Evolutionary conservation across 2,113 vertebrate genomes (phyloP).

Genomic region (Panurus biarmicus): DNA sequence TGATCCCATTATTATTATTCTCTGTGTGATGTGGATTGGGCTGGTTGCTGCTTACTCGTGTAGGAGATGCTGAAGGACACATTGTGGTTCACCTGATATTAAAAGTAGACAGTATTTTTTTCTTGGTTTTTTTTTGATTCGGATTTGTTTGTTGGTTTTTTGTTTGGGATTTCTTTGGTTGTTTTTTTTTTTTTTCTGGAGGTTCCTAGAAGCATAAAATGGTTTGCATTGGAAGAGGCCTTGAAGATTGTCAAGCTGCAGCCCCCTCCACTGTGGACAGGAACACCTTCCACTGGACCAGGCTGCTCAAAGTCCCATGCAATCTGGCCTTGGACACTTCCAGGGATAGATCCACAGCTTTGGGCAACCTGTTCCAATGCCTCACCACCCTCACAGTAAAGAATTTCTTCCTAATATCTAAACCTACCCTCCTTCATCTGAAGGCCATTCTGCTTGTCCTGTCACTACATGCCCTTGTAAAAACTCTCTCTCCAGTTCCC

Average conservation of each 20-base stretch:
- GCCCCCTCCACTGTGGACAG: neutral
- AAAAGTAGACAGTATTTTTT: neutral
- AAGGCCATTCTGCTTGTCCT: neutral
- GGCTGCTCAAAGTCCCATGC: neutral
- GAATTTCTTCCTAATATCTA: neutral
- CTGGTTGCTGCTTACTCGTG: neutral
- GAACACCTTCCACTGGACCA: neutral
- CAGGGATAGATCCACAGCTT: neutral
- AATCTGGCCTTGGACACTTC: neutral
- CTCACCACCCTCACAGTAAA: neutral
- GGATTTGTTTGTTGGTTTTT: neutral
- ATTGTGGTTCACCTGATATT: neutral
- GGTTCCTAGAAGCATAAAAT: neutral
- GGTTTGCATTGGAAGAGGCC: neutral
- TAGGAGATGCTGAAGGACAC: neutral
- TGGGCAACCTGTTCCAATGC: neutral
- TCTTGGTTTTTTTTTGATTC: neutral
- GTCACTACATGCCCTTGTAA: neutral
- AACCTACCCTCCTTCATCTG: neutral
- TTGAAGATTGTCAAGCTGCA: neutral
- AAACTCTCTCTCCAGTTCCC: neutral
- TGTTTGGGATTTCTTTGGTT: neutral
- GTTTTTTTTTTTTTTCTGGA: neutral
- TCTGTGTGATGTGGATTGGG: neutral
- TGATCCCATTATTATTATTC: neutral